Conservation (phyloP, 2,797 vertebrate genomes). For the Poeciliopsis infans region DNA sequence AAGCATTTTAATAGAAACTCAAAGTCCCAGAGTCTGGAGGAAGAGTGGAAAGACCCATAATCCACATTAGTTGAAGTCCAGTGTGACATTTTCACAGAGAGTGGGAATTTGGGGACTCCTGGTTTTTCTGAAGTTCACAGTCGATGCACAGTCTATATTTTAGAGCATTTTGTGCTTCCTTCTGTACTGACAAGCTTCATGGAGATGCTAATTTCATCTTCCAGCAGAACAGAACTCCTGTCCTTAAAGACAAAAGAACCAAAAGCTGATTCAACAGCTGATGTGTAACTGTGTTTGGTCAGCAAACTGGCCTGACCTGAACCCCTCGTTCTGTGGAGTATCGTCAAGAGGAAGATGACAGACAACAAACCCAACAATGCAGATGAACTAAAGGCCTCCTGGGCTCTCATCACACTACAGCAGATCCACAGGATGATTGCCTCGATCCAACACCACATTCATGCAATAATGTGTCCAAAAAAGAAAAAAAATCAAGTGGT, state of each 20-base stretch:
- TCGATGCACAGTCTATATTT: not conserved
- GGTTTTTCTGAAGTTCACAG: not conserved
- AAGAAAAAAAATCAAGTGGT: not conserved
- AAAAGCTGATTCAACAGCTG: not conserved
- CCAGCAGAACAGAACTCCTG: not conserved
- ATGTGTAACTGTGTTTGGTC: not conserved
- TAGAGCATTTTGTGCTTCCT: not conserved
- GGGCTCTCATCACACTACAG: not conserved
- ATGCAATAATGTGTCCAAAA: not conserved
- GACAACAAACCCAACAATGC: not conserved
- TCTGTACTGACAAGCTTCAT: not conserved
- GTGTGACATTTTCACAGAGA: not conserved
- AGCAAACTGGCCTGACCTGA: not conserved
- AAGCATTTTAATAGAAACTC: not conserved
- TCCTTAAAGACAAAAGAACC: not conserved
- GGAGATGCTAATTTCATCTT: not conserved
- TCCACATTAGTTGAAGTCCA: not conserved
- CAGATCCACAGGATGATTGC: not conserved
- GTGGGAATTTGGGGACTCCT: not conserved
- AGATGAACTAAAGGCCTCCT: not conserved
- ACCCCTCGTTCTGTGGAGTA: not conserved
- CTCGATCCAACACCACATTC: not conserved
- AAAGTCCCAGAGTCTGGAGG: not conserved
- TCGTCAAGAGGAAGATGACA: not conserved
- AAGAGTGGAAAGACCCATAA: not conserved